Percentiles rank a stretch among this genome's conserved stretches.
Evolutionary conservation across 2,797 vertebrate species (phyloP).

Genomic region (Hippopotamyrus pictus): DNA sequence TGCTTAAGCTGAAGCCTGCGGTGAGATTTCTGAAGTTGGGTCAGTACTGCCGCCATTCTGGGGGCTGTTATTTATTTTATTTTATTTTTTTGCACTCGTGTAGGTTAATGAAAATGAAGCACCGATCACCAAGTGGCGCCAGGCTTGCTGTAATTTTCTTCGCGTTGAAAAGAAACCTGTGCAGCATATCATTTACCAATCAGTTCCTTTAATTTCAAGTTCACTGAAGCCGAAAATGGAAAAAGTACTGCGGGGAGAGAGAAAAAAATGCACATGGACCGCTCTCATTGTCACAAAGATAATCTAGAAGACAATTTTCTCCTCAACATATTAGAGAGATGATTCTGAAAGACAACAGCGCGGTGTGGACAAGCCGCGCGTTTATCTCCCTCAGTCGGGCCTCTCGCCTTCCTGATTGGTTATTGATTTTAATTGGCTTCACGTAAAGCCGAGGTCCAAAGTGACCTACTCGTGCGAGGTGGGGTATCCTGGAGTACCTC

Average conservation of each 20-base stretch:
- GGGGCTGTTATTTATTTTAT: neutral
- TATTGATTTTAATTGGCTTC: slow-evolving; percentile 27
- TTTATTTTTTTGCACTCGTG: neutral
- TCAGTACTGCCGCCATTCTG: neutral
- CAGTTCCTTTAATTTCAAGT: slow-evolving; percentile 16
- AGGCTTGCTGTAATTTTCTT: neutral
- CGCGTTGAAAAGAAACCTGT: neutral
- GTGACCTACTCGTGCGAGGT: neutral
- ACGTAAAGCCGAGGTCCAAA: neutral
- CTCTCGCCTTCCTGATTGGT: slow-evolving; percentile 4
- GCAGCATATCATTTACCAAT: neutral
- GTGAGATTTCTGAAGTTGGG: neutral
- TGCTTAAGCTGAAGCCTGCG: neutral
- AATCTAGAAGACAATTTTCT: slow-evolving; percentile 22
- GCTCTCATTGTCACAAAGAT: slow-evolving; percentile 10
- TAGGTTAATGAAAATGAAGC: slow-evolving; percentile 9
- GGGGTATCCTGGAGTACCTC: neutral
- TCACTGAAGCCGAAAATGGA: slow-evolving; percentile 13
- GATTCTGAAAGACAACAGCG: slow-evolving; percentile 2
- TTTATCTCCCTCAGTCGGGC: neutral
- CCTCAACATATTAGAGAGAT: slow-evolving; percentile 13
- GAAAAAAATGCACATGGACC: neutral
- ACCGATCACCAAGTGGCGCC: neutral
- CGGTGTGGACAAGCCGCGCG: neutral
- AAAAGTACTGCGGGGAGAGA: neutral